Percentiles rank a stretch among this genome's conserved stretches.
Conservation (phyloP, 1,140 invertebrate genomes). For the Carposina sasakii region DNA sequence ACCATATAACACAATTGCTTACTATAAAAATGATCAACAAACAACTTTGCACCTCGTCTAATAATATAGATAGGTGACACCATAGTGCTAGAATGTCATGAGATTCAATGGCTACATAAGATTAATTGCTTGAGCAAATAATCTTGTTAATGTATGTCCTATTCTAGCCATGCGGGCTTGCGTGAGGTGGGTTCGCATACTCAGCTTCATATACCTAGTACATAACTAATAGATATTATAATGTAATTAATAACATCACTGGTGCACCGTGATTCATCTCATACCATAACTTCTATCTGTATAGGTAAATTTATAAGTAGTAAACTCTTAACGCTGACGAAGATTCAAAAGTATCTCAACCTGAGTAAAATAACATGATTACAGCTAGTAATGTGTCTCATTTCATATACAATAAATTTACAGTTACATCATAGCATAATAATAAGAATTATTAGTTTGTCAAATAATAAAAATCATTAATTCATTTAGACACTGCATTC, state of each 20-base stretch:
- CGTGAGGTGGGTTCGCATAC: constrained; percentile 61
- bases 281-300: constrained; percentile 35
- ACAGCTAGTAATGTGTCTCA: no score
- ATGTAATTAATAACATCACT: constrained; percentile 36
- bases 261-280: constrained; percentile 41
- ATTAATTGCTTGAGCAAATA: constrained; percentile 69
- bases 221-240: constrained; percentile 28
- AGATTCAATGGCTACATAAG: constrained; percentile 64
- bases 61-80: constrained; percentile 46
- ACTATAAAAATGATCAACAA: constrained; percentile 72
- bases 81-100: constrained; percentile 57
- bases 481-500: constrained; percentile 46
- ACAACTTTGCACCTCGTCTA: constrained; percentile 65
- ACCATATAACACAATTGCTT: constrained; percentile 70
- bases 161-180: constrained; percentile 50
- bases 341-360: constrained; percentile 62
- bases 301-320: constrained; percentile 28
- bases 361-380: constrained; percentile 63
- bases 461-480: constrained; percentile 46
- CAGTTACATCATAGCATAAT: constrained; percentile 56
- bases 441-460: constrained; percentile 30
- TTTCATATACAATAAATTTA: constrained; percentile 67
- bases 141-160: constrained; percentile 52
- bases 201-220: constrained; percentile 28
- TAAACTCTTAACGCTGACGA: constrained; percentile 46